Percentiles rank a stretch among this genome's conserved stretches.
Evolutionary conservation across 2,113 vertebrate species (phyloP).

Genomic region (Raja brachyura): DNA sequence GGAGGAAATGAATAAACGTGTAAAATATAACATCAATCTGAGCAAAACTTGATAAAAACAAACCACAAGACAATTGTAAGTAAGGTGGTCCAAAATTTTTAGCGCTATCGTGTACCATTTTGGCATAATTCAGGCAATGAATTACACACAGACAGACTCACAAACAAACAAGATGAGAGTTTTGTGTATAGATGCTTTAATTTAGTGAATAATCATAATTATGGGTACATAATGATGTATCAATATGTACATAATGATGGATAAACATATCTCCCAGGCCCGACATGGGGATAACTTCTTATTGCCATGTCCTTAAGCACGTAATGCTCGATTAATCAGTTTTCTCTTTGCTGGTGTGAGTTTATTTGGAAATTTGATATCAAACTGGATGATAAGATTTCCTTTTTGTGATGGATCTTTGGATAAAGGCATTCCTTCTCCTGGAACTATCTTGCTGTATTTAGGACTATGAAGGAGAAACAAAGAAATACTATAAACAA

Average conservation of each 20-base stretch:
- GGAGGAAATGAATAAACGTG: too few species aligned
- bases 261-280: neutral
- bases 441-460: constrained; percentile 73
- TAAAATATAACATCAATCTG: too few species aligned
- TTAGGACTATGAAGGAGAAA: constrained; percentile 58
- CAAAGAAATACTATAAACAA: neutral
- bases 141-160: too few species aligned
- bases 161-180: too few species aligned
- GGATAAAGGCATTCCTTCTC: constrained; percentile 79
- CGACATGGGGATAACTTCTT: neutral
- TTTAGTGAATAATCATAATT: neutral
- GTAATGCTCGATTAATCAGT: constrained; percentile 63
- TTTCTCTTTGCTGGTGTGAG: constrained; percentile 67
- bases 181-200: too few species aligned
- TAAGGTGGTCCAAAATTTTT: too few species aligned
- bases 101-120: too few species aligned
- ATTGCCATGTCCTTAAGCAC: constrained; percentile 41
- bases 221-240: neutral
- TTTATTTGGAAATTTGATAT: constrained; percentile 71
- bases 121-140: too few species aligned
- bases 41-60: too few species aligned
- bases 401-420: constrained; percentile 62
- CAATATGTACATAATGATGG: neutral
- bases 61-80: too few species aligned
- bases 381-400: constrained; percentile 76